Evolutionary conservation across 2,888 invertebrate genomes (phyloP), one percentile per base, ranked within the genome.

Genomic region (Pandemis cinnamomeana): DNA sequence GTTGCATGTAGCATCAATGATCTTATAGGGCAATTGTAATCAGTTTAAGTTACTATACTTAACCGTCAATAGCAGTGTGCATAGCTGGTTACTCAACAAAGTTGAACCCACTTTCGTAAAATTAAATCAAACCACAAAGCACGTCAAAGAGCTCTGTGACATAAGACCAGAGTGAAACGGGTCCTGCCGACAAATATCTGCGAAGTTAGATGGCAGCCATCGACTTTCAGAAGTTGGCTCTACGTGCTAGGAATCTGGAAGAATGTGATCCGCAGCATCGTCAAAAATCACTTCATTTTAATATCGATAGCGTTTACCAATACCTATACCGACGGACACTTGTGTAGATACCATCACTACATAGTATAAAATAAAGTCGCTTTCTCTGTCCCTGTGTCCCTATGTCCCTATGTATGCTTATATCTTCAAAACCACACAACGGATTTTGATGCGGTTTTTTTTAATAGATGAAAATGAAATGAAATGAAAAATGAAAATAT

Each of bases 231-330:
- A 82, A 84, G 82, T 84, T 82, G 66, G 70, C 44, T 58, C 71
- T 77, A 82, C 84, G 86, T 85, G 86, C 75, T 64, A 55, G 48
- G 72, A 72, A 72, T 70, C 72, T 66, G 66, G 58, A 71, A 51
- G 15, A 64, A 67, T 48, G 55, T 69, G 67, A 74, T 76, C 75
- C 78, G 77, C 80, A 78, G 42, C 78, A 81, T 84, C 82, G 83
- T 85, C 84, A 82, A 81, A 83, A 85, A 87, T 85, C 85, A 86
- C 80, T 82, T 79, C 79, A 84, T 86, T 86, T 87, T 84, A 83
- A 84, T 86, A 85, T 81, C 82, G 80, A 84, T 81, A 83, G 84
- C 85, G 86, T 86, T 84, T 86, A 83, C 80, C 27, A 36, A 20
- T 20, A 20, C 20, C 20, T 20, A 20, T 20, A 20, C 20, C 20